Percentiles rank a stretch among this genome's conserved stretches.
Evolutionary conservation across 2,113 vertebrate genomes (phyloP).

Genomic region (Lagenorhynchus albirostris): DNA sequence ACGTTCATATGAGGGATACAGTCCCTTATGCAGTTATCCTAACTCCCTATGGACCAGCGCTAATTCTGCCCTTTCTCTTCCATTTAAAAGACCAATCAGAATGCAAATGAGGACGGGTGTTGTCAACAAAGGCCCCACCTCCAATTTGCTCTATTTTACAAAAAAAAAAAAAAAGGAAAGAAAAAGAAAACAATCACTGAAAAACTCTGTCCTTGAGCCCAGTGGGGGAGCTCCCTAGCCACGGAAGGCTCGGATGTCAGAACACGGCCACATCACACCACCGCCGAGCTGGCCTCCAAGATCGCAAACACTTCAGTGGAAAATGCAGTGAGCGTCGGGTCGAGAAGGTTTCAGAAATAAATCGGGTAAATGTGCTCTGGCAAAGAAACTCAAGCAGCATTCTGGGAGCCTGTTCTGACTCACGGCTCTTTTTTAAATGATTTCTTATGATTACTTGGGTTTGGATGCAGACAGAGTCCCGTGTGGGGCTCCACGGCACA

Average conservation of each 20-base stretch:
- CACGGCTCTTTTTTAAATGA: rapidly evolving
- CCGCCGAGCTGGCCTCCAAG: rapidly evolving
- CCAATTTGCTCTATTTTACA: not conserved
- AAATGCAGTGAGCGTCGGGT: rapidly evolving
- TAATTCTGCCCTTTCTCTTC: not conserved
- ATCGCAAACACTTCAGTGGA: not conserved
- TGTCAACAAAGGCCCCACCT: not conserved
- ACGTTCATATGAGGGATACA: not conserved
- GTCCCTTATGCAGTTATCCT: not conserved
- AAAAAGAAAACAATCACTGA: not conserved
- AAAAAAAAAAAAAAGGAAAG: not conserved
- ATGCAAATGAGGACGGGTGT: not conserved
- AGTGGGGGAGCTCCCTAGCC: too few species aligned
- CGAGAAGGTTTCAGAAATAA: not conserved
- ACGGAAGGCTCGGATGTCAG: rapidly evolving
- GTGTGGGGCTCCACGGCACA: not conserved
- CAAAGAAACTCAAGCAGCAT: not conserved
- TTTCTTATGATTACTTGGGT: not conserved
- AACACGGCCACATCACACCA: not conserved
- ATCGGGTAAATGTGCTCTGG: rapidly evolving
- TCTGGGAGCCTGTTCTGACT: rapidly evolving
- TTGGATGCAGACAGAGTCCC: not conserved
- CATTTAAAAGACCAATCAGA: not conserved
- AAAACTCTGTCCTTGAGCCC: not conserved
- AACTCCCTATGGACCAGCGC: not conserved